Percentiles rank a stretch among this genome's conserved stretches.
Evolutionary conservation across 2,888 invertebrate species (phyloP).

Genomic region (Drosophila birchii): DNA sequence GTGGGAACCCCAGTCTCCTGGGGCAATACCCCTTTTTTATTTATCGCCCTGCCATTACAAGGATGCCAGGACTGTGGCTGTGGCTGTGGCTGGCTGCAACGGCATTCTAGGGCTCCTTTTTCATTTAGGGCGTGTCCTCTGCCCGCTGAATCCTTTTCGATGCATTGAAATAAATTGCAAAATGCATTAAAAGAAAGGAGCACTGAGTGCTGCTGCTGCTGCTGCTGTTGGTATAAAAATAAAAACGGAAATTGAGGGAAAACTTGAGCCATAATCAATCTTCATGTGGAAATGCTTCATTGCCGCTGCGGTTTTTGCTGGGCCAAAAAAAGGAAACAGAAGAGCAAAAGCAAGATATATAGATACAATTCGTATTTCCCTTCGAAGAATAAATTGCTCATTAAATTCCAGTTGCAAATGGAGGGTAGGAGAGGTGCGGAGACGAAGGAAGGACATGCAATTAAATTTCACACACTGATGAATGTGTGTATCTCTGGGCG

Average conservation of each 20-base stretch:
- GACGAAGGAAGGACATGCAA: constrained; percentile 51
- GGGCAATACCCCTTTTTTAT: constrained; percentile 11
- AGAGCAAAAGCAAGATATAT: neutral
- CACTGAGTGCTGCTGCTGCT: constrained; percentile 1
- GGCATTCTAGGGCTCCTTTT: constrained; percentile 26
- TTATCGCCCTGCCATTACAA: constrained; percentile 46
- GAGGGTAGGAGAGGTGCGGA: neutral
- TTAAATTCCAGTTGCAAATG: constrained; percentile 58
- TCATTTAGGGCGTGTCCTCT: constrained; percentile 54
- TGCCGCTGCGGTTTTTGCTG: constrained; percentile 53
- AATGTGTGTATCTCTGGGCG: constrained; percentile 27
- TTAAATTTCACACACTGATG: constrained; percentile 60
- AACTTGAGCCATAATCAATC: constrained; percentile 75
- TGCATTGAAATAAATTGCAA: constrained; percentile 79
- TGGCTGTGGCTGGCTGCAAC: constrained; percentile 21
- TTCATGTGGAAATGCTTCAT: constrained; percentile 73
- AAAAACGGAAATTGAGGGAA: constrained; percentile 22
- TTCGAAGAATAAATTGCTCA: constrained; percentile 58
- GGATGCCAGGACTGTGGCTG: constrained; percentile 41
- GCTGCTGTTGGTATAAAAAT: constrained; percentile 12
- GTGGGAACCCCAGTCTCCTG: neutral
- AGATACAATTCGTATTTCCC: constrained; percentile 13
- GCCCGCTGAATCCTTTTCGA: constrained; percentile 53
- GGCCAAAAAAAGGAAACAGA: neutral
- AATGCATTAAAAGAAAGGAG: constrained; percentile 62